phyloP scores from a whole-genome alignment of 1,140 invertebrate species.

The Caenorhabditis tropicalis region DNA sequence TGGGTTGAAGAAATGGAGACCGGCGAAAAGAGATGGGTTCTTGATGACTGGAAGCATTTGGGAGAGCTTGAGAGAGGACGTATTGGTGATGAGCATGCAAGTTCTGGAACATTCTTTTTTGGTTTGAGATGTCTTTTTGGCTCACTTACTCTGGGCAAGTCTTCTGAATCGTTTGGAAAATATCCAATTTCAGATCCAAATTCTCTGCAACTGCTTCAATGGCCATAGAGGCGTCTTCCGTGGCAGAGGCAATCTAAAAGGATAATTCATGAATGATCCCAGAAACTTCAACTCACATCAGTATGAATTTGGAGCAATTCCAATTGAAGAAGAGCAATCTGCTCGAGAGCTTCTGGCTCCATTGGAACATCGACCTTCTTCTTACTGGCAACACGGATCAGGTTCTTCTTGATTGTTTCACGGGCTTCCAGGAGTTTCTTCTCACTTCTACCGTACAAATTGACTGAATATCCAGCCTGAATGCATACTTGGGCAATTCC shows the following conservation, averaged over 20 bases:
- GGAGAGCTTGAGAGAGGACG: constrained; percentile 3
- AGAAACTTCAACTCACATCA: background rate
- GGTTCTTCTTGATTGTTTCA: constrained; percentile 58
- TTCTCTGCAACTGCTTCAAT: constrained; percentile 66
- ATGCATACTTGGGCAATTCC: constrained; percentile 68
- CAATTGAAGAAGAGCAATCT: background rate
- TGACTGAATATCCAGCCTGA: constrained; percentile 63
- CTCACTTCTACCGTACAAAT: constrained; percentile 61
- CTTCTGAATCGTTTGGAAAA: constrained; percentile 56
- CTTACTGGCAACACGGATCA: constrained; percentile 59
- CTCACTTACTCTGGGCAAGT: constrained; percentile 34
- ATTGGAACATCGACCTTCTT: constrained; percentile 42
- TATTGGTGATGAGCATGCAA: constrained; percentile 49
- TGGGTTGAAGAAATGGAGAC: constrained; percentile 89
- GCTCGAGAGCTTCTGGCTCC: constrained; percentile 31
- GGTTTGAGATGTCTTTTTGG: background rate
- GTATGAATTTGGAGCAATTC: constrained; percentile 3
- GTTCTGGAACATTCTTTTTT: constrained; percentile 39
- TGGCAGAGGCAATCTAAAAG: constrained; percentile 40
- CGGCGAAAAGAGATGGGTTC: constrained; percentile 17
- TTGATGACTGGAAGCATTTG: constrained; percentile 32
- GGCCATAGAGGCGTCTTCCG: constrained; percentile 60
- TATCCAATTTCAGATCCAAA: constrained; percentile 57
- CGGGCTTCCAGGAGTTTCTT: constrained; percentile 63
- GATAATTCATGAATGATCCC: background rate